phyloP scores from a whole-genome alignment of 2,113 vertebrate species.

The Lycocorax pyrrhopterus region DNA sequence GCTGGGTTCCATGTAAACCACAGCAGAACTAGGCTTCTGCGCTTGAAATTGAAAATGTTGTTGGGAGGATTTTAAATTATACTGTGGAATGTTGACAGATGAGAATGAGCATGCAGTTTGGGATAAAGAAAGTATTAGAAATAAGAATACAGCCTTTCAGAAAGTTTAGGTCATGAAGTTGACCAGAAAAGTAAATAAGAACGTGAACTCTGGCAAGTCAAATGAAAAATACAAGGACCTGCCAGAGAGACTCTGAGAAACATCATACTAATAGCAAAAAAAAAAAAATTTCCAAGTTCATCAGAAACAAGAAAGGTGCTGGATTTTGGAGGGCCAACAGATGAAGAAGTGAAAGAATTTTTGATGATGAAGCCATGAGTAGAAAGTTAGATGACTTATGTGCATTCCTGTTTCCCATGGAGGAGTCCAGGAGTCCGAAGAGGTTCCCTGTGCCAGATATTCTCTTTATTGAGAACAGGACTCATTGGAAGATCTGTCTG shows the following conservation, averaged over 20 bases:
- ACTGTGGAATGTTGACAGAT: constrained; percentile 40
- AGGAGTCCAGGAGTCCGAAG: not conserved
- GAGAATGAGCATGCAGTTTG: constrained; percentile 20
- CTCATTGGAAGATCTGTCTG: not conserved
- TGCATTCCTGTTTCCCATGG: not conserved
- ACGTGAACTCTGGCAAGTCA: not conserved
- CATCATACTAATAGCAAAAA: not conserved
- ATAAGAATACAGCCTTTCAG: constrained; percentile 29
- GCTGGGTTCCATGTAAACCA: constrained; percentile 43
- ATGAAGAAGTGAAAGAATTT: not conserved
- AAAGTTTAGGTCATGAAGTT: constrained; percentile 3
- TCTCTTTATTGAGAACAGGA: not conserved
- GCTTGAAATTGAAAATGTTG: not conserved
- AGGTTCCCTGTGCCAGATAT: not conserved
- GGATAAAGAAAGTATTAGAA: constrained; percentile 28
- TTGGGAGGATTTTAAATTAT: constrained; percentile 44
- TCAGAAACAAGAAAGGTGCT: not conserved
- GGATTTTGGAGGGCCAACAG: not conserved
- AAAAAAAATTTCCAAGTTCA: not conserved
- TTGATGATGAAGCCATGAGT: not conserved
- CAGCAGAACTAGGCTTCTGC: constrained; percentile 5
- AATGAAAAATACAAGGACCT: not conserved
- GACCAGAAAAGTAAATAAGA: constrained; percentile 26
- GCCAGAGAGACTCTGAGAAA: not conserved
- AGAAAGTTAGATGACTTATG: not conserved